A percentile compares a stretch with the other conserved stretches of the same genome.
phyloP scores from a whole-genome alignment of 30 jellyfish, hydroid and myxozoan genomes.

The Aurelia sp. region DNA sequence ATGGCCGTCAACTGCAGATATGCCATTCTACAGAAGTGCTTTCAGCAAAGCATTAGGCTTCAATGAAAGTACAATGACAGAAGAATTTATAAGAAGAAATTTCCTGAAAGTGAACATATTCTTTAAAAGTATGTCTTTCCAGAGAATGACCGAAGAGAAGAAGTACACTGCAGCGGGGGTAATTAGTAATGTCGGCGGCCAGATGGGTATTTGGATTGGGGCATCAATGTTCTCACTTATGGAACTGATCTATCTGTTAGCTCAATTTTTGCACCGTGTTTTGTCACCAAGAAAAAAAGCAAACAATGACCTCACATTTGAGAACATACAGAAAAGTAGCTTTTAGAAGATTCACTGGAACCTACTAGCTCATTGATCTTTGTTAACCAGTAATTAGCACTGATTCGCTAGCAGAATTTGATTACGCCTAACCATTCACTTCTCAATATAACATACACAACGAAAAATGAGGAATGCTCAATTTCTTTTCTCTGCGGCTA shows the following conservation, averaged over 20 bases:
- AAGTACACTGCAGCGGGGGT: conserved; percentile 18
- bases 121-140: conserved; percentile 32
- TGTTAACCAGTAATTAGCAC: too few species aligned
- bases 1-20: conserved; percentile 58
- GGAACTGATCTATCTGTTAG: conserved; percentile 5
- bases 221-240: conserved; percentile 64
- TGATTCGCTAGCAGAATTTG: too few species aligned
- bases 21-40: conserved; percentile 26
- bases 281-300: neutral
- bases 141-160: conserved; percentile 9
- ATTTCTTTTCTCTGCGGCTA: too few species aligned
- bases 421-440: too few species aligned
- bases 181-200: conserved; percentile 62
- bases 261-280: neutral
- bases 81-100: conserved; percentile 46
- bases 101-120: conserved; percentile 23
- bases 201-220: conserved; percentile 75
- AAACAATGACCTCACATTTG: neutral
- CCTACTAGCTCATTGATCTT: too few species aligned
- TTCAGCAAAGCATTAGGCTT: conserved; percentile 34
- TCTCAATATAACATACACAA: too few species aligned
- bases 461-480: too few species aligned
- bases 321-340: neutral
- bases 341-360: too few species aligned
- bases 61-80: conserved; percentile 25